Base-by-base conservation (phyloP, 2,797 vertebrate species). In the Epinephelus awoara region DNA sequence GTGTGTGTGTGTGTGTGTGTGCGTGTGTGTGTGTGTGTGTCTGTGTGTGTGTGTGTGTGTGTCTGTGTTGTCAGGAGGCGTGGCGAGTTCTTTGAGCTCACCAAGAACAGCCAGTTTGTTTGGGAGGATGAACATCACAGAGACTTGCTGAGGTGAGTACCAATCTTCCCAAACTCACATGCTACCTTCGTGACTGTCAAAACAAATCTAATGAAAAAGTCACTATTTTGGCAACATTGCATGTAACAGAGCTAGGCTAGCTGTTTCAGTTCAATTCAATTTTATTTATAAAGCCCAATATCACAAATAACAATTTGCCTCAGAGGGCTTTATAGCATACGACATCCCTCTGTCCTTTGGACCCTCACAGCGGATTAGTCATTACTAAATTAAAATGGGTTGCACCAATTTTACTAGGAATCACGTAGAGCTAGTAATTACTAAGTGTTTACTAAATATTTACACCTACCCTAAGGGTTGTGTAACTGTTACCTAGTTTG, bases 81-180 rank as follows among this genome's bases (percentile, higher is more conserved):
- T 86, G 96, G 96, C 74, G 97, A 99, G 79, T 99, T 99, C 92
- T 99, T 99, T 77, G 97, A 99, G 87, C 95, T 99, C 83, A 96
- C 98, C 69, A 96, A 96, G 92, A 98, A 97, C 94, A 97, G 95
- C 66, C 96, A 97, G 86, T 98, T 99, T 91, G 94, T 94, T 42
- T 96, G 96, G 96, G 97, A 98, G 74, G 95, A 98, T 13, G 96
- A 97, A 64, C 67, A 94, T 63, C 98, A 99, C 90, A 96, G 96
- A 90, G 97, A 99, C 61, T 79, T 99, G 34, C 96, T 99, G 90
- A 92, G 97, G 98, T 98, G 92, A 91, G 86, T 38, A 7, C 0
- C 4, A 17, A 4, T 1, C 29, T 18, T 46, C 19, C 17, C 1
- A 52, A 64, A 18, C 12, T 44, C 38, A 5, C 12, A 65, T 12